Base-by-base conservation (phyloP, 2,797 vertebrate genomes). In the Phrynocephalus vlangalii region DNA sequence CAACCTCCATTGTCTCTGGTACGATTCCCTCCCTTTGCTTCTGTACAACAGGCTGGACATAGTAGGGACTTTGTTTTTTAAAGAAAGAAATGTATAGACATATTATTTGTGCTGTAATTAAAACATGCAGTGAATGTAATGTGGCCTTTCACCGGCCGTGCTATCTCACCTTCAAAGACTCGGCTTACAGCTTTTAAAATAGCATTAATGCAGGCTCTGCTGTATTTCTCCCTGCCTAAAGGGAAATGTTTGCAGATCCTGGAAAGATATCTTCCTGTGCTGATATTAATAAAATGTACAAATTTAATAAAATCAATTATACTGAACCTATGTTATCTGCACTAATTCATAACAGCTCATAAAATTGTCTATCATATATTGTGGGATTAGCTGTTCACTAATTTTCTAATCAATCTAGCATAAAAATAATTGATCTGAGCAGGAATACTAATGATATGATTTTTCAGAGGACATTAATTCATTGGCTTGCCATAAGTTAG, bases 131-230 rank as follows among this genome's bases (percentile, higher is more conserved):
- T 86, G 82, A 10, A 92, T 93, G 91, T 93, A 91, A 91, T 92
- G 71, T 33, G 91, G 79, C 87, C 48, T 93, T 93, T 90, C 90
- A 89, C 48, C 89, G 89, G 90, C 87, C 90, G 88, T 94, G 91
- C 87, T 87, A 92, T 92, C 92, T 94, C 88, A 86, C 63, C 71
- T 86, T 20, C 87, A 72, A 89, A 93, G 95, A 93, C 87, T 89
- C 89, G 91, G 90, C 94, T 95, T 95, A 90, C 89, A 91, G 94
- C 94, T 96, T 96, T 92, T 91, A 93, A 90, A 94, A 87, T 92
- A 96, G 95, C 95, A 96, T 95, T 96, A 95, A 96, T 94, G 93
- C 93, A 93, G 92, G 92, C 92, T 94, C 95, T 96, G 95, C 93
- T 80, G 44, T 93, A 92, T 91, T 93, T 96, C 93, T 95, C 94